A percentile compares a stretch with the other conserved stretches of the same genome.
Conservation (phyloP, 2,888 invertebrate genomes). For the Stomorhina lunata region DNA sequence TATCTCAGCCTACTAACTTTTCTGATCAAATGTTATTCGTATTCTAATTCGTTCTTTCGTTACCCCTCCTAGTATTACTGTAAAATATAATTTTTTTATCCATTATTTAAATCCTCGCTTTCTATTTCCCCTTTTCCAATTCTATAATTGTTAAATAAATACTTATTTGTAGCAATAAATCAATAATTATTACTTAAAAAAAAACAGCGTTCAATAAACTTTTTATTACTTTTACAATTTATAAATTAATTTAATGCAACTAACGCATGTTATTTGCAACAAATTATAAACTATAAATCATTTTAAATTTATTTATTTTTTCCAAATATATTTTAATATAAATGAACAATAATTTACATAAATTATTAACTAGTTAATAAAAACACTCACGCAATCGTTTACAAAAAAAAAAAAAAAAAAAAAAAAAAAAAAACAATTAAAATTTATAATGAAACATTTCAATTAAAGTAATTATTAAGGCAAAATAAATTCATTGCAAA, state of each 20-base stretch:
- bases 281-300: neutral
- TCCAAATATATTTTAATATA: neutral
- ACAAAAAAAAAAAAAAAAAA: no score
- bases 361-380: slow-evolving; percentile 7
- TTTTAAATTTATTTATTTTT: slow-evolving; percentile 4
- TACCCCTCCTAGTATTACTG: no score
- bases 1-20: no score
- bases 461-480: no score
- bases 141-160: no score
- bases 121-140: no score
- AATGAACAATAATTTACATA: neutral
- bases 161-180: no score
- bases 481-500: no score
- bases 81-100: no score
- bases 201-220: neutral
- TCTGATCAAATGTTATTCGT: no score
- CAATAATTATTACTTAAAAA: neutral
- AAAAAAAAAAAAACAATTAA: slow-evolving; percentile 11
- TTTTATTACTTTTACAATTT: neutral
- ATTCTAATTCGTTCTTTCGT: no score
- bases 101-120: no score
- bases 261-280: slow-evolving; percentile 6
- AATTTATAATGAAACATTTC: slow-evolving; percentile 6
- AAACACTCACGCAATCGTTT: slow-evolving; percentile 26
- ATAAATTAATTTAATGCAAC: neutral